Percentiles rank a stretch among this genome's conserved stretches.
Evolutionary conservation across 2,113 vertebrate genomes (phyloP).

Genomic region (Mobula hypostoma): DNA sequence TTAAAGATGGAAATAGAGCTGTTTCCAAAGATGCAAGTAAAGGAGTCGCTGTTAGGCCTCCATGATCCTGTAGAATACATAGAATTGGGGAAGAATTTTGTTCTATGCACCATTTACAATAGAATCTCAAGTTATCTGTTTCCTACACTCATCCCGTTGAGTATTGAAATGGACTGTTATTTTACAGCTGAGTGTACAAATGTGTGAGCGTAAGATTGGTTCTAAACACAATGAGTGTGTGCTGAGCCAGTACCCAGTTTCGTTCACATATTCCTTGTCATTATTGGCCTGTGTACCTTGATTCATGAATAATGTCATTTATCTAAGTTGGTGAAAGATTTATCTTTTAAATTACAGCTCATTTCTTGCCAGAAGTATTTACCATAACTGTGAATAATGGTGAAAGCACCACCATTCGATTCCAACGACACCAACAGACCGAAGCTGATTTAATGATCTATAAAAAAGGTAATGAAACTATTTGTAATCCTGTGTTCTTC

Average conservation of each 20-base stretch:
- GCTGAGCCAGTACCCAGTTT: background rate
- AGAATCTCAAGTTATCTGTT: background rate
- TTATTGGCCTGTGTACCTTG: background rate
- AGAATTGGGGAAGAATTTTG: background rate
- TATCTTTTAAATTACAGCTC: constrained; percentile 56
- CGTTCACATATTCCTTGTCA: background rate
- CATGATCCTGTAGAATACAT: too few relatives aligned
- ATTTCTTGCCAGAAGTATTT: constrained; percentile 67
- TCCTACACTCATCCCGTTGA: background rate
- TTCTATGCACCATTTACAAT: background rate
- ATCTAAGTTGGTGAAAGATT: background rate
- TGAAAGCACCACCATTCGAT: constrained; percentile 68
- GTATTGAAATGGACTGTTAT: background rate
- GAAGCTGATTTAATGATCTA: constrained; percentile 74
- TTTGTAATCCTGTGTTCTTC: background rate
- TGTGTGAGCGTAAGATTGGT: background rate
- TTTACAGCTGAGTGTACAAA: too few relatives aligned
- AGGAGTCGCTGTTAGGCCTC: too few relatives aligned
- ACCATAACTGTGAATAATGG: constrained; percentile 73
- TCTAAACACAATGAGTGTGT: background rate
- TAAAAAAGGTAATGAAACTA: constrained; percentile 63
- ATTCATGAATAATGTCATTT: background rate
- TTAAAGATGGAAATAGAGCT: too few relatives aligned
- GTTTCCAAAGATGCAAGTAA: too few relatives aligned
- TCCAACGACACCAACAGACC: constrained; percentile 58